Evolutionary conservation across 2,113 vertebrate genomes (phyloP), one percentile per base, ranked within the genome.

Genomic region (Lethenteron camtschaticum): DNA sequence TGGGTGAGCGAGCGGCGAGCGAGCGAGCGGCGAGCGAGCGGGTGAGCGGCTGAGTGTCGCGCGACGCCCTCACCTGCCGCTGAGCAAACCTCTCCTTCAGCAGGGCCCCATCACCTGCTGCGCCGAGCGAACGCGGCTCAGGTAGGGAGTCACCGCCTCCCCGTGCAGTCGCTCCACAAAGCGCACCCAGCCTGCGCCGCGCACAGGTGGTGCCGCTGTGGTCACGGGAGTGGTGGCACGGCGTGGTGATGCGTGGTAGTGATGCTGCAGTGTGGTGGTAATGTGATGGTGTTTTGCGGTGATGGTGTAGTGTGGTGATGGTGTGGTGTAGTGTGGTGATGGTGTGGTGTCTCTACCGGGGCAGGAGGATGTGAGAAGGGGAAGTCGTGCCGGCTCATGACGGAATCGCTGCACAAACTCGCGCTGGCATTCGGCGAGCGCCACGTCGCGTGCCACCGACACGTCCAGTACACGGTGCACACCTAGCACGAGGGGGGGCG

Each of bases 71-170:
- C 70, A 96, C 92, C 85, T 96, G 85, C 76, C 87, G 84, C 69
- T 82, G 84, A 41, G 83, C 84, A 75, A 97, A 96, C 76, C 85
- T 95, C 73, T 88, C 86, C 79, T 96, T 97, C 73, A 97, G 82
- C 74, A 96, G 80, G 11, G 86, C 86, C 91, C 94, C 94, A 97
- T 97, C 75, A 97, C 83, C 81, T 95, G 91, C 77, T 95, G 94
- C 1, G 94, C 86, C 24, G 91, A 95, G 73, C 86, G 87, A 73
- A 89, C 85, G 41, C 86, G 88, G 81, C 91, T 95, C 75, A 97
- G 90, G 77, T 91, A 87, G 69, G 90, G 82, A 2, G 86, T 91
- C 18, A 97, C 82, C 16, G 88, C 79, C 60, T 82, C 87, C 66
- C 89, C 90, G 59, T 95, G 83, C 8, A 94, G 82, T 10, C 85